Conservation (phyloP, 2,797 vertebrate genomes). For the Peromyscus attwateri region DNA sequence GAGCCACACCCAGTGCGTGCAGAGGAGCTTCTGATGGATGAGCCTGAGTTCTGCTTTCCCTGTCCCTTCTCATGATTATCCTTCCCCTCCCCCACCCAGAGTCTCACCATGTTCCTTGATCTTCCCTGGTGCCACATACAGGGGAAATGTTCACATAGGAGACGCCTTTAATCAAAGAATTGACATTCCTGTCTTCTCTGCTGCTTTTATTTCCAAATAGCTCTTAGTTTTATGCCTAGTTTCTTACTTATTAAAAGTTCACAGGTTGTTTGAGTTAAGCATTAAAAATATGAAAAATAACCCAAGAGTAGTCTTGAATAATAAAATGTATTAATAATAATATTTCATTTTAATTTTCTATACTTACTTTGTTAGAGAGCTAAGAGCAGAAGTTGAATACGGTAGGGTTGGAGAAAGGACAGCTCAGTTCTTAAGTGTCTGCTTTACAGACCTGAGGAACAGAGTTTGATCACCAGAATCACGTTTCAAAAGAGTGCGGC, state of each 20-base stretch:
- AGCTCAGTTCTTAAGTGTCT: not conserved
- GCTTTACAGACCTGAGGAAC: not conserved
- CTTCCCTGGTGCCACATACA: not conserved
- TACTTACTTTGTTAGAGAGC: not conserved
- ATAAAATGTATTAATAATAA: not conserved
- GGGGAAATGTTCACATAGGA: not conserved
- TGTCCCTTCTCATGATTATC: conserved; percentile 28
- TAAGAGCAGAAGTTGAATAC: not conserved
- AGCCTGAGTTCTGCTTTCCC: conserved; percentile 45
- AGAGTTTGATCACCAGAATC: not conserved
- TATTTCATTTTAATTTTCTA: not conserved
- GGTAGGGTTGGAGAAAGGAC: not conserved
- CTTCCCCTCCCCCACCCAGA: not conserved
- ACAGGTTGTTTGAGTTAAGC: not conserved
- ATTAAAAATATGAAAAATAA: not conserved
- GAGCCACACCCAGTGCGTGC: not conserved
- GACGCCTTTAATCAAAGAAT: not conserved
- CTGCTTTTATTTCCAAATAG: not conserved
- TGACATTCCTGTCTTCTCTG: not conserved
- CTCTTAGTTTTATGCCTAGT: not conserved
- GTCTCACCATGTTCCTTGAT: not conserved
- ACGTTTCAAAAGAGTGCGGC: not conserved
- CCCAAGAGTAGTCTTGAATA: not conserved
- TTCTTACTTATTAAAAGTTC: not conserved
- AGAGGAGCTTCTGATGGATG: not conserved